These are phyloP conservation scores for Casuarius casuarius DNA, from an alignment of 2,113 vertebrate species.

Conservation along the genomic window DNA sequence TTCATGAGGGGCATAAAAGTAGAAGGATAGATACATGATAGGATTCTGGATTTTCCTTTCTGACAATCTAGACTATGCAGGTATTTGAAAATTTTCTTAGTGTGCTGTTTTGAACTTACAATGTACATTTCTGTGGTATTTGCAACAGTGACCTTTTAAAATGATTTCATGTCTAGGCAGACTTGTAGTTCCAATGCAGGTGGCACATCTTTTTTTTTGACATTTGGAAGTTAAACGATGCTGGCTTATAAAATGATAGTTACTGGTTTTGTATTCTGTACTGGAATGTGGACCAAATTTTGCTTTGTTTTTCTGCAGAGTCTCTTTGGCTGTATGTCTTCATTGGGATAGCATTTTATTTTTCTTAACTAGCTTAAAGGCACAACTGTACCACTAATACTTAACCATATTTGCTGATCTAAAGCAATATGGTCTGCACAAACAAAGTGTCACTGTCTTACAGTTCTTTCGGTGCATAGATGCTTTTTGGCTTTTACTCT, in stretches of 20 bases:
- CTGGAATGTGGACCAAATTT: neutral
- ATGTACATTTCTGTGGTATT: neutral
- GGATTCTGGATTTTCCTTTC: neutral
- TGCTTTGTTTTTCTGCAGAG: neutral
- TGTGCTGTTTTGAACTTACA: neutral
- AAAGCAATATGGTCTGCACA: neutral
- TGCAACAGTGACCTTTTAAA: neutral
- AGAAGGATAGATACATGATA: neutral
- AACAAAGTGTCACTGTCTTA: neutral
- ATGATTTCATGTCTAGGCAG: neutral
- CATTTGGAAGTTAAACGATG: neutral
- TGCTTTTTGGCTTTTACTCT: neutral
- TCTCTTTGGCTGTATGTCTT: neutral
- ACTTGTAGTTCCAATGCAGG: neutral
- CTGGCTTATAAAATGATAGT: neutral
- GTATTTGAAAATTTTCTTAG: neutral
- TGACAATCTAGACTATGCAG: neutral
- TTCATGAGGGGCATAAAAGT: neutral
- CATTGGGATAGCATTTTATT: neutral
- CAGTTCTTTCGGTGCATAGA: neutral
- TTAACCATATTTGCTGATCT: neutral
- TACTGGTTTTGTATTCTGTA: neutral
- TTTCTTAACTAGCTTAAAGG: neutral
- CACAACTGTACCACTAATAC: neutral
- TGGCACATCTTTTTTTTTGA: neutral